Conservation (phyloP, 2,797 vertebrate species). For the Pygocentrus nattereri region DNA sequence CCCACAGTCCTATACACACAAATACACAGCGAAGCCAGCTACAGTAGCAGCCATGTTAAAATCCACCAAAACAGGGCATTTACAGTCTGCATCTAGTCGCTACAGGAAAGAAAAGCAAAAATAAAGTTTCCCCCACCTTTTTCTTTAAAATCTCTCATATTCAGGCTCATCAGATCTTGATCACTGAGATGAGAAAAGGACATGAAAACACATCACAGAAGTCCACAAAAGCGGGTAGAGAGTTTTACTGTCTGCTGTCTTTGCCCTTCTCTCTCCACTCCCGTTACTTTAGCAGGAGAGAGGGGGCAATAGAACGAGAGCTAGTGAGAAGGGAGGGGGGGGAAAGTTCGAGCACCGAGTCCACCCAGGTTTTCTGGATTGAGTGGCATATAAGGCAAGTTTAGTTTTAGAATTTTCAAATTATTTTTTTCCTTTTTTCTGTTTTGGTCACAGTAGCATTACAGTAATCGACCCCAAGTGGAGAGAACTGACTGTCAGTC, state of each 20-base stretch:
- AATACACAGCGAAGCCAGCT: conserved; percentile 31
- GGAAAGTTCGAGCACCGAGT: conserved; percentile 70
- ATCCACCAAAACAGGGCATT: conserved; percentile 33
- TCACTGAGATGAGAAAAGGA: conserved; percentile 49
- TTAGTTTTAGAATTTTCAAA: conserved; percentile 43
- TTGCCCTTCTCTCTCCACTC: conserved; percentile 62
- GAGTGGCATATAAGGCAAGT: conserved; percentile 81
- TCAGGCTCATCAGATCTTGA: conserved; percentile 66
- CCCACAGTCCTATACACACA: conserved; percentile 34
- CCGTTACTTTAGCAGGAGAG: conserved; percentile 63
- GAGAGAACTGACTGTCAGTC: conserved; percentile 84
- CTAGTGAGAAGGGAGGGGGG: conserved; percentile 55
- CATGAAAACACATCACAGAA: conserved; percentile 65
- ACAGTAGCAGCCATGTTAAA: conserved; percentile 53
- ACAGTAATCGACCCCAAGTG: conserved; percentile 86
- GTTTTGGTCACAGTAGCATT: conserved; percentile 82
- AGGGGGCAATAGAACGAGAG: conserved; percentile 29
- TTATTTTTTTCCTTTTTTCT: background rate
- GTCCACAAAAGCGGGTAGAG: conserved; percentile 66
- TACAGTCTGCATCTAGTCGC: conserved; percentile 13
- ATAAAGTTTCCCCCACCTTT: conserved; percentile 75
- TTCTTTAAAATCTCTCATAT: conserved; percentile 64
- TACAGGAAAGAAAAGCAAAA: conserved; percentile 56
- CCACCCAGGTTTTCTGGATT: conserved; percentile 72
- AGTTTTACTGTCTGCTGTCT: conserved; percentile 68